phyloP scores from a whole-genome alignment of 2,797 vertebrate species.

The Labeo calbasu region DNA sequence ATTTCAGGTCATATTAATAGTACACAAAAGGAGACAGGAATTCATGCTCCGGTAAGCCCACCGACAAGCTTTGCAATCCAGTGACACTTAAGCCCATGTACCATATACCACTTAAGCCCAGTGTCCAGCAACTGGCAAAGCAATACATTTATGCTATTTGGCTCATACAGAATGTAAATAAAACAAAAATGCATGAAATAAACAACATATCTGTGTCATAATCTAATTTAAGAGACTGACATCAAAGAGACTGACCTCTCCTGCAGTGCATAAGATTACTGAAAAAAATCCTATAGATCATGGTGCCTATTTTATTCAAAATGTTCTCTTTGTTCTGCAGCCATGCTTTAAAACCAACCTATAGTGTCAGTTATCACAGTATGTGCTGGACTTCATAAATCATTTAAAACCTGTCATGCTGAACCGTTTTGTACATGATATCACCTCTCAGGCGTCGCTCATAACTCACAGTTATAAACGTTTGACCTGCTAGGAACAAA shows the following conservation, averaged over 20 bases:
- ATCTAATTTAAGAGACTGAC: not conserved
- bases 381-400: slow-evolving; percentile 12
- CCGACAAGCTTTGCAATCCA: slow-evolving; percentile 63
- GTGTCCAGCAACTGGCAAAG: not conserved
- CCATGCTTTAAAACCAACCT: slow-evolving; percentile 8
- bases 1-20: slow-evolving; percentile 75
- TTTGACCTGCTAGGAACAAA: slow-evolving; percentile 8
- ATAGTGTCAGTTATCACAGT: slow-evolving; percentile 26
- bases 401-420: not conserved
- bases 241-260: not conserved
- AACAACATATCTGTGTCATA: not conserved
- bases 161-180: slow-evolving; percentile 21
- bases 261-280: slow-evolving; percentile 8
- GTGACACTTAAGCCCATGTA: slow-evolving; percentile 36
- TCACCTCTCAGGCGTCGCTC: not conserved
- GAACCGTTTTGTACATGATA: slow-evolving; percentile 15
- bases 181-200: not conserved
- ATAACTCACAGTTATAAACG: slow-evolving; percentile 15
- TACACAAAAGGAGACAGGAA: slow-evolving; percentile 68
- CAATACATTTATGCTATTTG: not conserved
- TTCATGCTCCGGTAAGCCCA: slow-evolving; percentile 63
- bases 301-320: not conserved
- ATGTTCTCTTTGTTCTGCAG: not conserved
- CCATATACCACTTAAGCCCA: slow-evolving; percentile 7
- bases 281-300: not conserved